Conservation (phyloP, 2,888 invertebrate species). For the Cheilosia pagana region DNA sequence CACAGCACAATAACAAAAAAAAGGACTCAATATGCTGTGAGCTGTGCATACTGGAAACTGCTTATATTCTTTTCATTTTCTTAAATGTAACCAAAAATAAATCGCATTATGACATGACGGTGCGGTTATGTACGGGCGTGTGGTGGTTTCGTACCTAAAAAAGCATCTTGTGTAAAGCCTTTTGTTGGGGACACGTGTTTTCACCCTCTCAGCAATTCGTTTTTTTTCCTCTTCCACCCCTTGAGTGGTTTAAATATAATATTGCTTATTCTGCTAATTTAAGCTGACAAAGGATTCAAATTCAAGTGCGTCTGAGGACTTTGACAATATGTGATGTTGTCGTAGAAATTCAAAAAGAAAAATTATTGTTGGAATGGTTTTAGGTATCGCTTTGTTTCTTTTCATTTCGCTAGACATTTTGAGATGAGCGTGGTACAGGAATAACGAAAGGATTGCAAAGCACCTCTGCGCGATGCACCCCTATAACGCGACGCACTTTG, state of each 20-base stretch:
- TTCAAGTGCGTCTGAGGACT: slow-evolving; percentile 64
- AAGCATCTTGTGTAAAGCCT: slow-evolving; percentile 58
- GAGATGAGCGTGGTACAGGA: neutral
- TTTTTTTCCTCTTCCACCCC: slow-evolving; percentile 45
- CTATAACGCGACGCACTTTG: neutral
- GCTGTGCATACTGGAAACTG: slow-evolving; percentile 45
- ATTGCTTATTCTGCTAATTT: slow-evolving; percentile 72
- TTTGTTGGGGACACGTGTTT: slow-evolving; percentile 73
- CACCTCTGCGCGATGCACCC: neutral
- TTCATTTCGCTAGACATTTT: neutral
- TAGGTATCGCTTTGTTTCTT: too few species aligned
- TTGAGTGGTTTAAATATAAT: slow-evolving; percentile 69
- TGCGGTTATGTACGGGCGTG: slow-evolving; percentile 5
- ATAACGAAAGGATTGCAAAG: neutral
- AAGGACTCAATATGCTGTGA: slow-evolving; percentile 64
- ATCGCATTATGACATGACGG: slow-evolving; percentile 66
- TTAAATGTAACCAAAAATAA: slow-evolving; percentile 71
- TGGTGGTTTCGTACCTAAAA: slow-evolving; percentile 48
- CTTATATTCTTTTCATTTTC: slow-evolving; percentile 67
- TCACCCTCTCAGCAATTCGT: slow-evolving; percentile 50
- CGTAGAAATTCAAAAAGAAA: neutral
- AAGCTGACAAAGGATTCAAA: slow-evolving; percentile 65
- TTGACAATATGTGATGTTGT: slow-evolving; percentile 16
- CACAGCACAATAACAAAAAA: neutral
- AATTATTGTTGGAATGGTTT: neutral